These are phyloP conservation scores for Tiphia femorata DNA, from an alignment of 2,888 invertebrate species.

Conservation along the genomic window DNA sequence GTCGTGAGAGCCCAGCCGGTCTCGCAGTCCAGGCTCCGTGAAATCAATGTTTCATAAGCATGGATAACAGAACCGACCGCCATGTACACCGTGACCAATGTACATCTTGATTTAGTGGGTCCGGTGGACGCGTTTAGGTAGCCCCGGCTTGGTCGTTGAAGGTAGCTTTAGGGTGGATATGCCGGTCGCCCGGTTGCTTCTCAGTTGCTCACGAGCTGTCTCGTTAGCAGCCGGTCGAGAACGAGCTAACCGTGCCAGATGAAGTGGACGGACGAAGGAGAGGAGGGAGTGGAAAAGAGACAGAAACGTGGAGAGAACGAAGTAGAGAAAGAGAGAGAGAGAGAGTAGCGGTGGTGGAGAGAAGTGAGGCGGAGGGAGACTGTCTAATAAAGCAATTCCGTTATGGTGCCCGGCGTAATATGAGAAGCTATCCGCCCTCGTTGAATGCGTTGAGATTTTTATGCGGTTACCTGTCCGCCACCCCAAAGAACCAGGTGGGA, in stretches of 20 bases:
- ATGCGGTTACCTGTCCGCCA: conserved; percentile 51
- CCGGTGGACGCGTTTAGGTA: conserved; percentile 58
- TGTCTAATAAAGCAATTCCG: conserved; percentile 67
- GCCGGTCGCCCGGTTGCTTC: conserved; percentile 38
- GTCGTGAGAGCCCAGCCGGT: conserved; percentile 51
- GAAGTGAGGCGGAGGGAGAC: conserved; percentile 24
- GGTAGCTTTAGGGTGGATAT: conserved; percentile 48
- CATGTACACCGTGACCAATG: conserved; percentile 67
- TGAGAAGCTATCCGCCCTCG: conserved; percentile 64
- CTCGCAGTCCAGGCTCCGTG: conserved; percentile 57
- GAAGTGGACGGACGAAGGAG: conserved; percentile 7
- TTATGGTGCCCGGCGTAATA: conserved; percentile 63
- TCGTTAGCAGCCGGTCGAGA: conserved; percentile 61
- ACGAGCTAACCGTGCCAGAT: conserved; percentile 38
- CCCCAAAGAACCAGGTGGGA: conserved; percentile 20
- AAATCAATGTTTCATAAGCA: conserved; percentile 69
- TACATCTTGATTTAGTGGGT: conserved; percentile 69
- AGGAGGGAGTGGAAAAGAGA: conserved; percentile 23
- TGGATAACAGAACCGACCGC: conserved; percentile 63
- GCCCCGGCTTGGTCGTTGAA: conserved; percentile 52
- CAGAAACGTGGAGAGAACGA: conserved; percentile 12
- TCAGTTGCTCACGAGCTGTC: conserved; percentile 58
- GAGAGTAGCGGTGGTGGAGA: conserved; percentile 21
- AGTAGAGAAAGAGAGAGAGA: conserved; percentile 10
- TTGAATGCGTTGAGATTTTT: conserved; percentile 54